phyloP scores from a whole-genome alignment of 2,113 vertebrate genomes.

The Irena cyanogastra region DNA sequence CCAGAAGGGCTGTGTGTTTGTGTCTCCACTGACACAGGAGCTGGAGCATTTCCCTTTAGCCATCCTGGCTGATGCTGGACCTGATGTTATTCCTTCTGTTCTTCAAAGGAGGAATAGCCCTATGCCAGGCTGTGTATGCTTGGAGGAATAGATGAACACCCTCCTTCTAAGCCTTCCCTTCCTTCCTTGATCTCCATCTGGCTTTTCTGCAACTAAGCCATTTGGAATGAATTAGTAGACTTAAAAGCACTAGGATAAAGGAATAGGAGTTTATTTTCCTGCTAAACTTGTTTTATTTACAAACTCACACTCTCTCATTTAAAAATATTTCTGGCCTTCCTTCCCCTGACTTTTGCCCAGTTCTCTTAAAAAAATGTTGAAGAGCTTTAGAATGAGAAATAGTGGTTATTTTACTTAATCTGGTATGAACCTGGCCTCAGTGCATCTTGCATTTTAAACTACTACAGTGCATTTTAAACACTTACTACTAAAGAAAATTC shows the following conservation, averaged over 20 bases:
- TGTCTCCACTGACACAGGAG: background rate
- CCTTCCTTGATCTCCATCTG: background rate
- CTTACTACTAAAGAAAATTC: background rate
- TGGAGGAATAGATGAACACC: background rate
- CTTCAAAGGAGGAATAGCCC: background rate
- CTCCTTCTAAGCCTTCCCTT: background rate
- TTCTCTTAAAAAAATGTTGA: background rate
- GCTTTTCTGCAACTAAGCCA: background rate
- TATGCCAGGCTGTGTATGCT: background rate
- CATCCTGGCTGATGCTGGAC: background rate
- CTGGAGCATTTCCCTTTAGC: background rate
- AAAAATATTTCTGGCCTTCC: background rate
- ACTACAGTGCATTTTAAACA: background rate
- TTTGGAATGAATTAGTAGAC: background rate
- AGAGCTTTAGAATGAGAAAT: background rate
- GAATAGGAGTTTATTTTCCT: background rate
- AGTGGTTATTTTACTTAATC: background rate
- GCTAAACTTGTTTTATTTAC: background rate
- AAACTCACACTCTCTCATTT: background rate
- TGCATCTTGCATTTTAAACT: background rate
- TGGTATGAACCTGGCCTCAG: background rate
- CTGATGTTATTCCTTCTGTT: background rate
- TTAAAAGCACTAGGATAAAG: background rate
- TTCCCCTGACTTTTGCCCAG: background rate
- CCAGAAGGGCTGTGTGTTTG: background rate